phyloP scores from a whole-genome alignment of 2,888 invertebrate species.

The Drosophila fulvimacula region DNA sequence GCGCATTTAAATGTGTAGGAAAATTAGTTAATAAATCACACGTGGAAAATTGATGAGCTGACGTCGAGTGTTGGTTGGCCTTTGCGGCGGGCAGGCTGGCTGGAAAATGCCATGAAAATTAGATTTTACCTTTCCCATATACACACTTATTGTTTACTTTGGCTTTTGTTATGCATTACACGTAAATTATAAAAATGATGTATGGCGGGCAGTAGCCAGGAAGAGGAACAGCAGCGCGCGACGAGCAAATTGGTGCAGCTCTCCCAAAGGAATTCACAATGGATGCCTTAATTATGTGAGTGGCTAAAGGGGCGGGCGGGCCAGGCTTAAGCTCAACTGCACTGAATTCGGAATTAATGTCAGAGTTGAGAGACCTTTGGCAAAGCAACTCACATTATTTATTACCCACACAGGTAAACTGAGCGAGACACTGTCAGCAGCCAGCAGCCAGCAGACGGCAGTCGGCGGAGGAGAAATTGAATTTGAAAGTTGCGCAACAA shows the following conservation, averaged over 20 bases:
- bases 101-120: constrained; percentile 43
- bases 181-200: constrained; percentile 70
- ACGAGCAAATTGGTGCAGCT: constrained; percentile 34
- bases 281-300: constrained; percentile 55
- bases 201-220: constrained; percentile 30
- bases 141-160: constrained; percentile 60
- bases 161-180: constrained; percentile 59
- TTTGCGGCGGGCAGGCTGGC: constrained; percentile 24
- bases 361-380: constrained; percentile 32
- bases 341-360: constrained; percentile 55
- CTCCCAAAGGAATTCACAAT: constrained; percentile 49
- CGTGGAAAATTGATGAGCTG: constrained; percentile 78
- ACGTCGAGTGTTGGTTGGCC: constrained; percentile 41
- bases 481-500: constrained; percentile 54
- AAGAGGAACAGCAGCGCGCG: constrained; percentile 10
- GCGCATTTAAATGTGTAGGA: constrained; percentile 76
- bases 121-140: constrained; percentile 44
- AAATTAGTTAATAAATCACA: constrained; percentile 80
- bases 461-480: constrained; percentile 31
- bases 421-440: constrained; percentile 10
- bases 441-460: background rate
- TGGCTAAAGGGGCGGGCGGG: background rate
- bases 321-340: constrained; percentile 25
- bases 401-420: constrained; percentile 21
- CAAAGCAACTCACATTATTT: constrained; percentile 43